Evolutionary conservation across 2,888 invertebrate genomes (phyloP), one percentile per base, ranked within the genome.

Genomic region (Meganola albula): DNA sequence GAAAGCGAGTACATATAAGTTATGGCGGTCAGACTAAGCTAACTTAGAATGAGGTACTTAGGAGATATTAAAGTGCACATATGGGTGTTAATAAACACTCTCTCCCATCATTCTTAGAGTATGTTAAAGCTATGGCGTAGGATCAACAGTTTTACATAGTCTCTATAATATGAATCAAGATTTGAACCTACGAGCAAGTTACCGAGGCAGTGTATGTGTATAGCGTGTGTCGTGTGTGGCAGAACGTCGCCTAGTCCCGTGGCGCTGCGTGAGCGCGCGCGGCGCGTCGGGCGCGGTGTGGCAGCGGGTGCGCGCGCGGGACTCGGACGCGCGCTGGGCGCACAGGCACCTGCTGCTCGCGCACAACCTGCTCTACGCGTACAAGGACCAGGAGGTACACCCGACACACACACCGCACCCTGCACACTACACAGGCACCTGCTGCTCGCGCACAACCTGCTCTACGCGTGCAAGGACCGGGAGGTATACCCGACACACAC

Each of bases 341-440:
- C 61, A 59, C 10, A 63, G 77, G 4, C 59, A 64, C 40, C 68
- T 76, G 63, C 64, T 77, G 66, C 71, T 80, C 33, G 57, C 69
- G 42, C 70, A 73, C 65, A 58, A 58, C 62, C 53, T 68, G 63
- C 72, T 78, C 9, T 74, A 74, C 65, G 78, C 77, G 4, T 79
- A 66, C 61, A 58, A 63, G 32, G 40, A 56, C 28, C 55, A 61
- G 1, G 20, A 42, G 25, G 46, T 44, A 5, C 8, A 7, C 8
- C 7, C 20, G 20, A 5, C 10, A 7, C 20, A 7, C 8, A 2
- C 10, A 27, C 12, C 27, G 14, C 25, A n/a, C 21, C 22, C 23
- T 30, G 30, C 8, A 8, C 6, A 18, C 20, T 7, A 6, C 10
- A 7, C 20, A 7, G 20, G 4, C 10, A 27, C 12, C 27, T 13